phyloP scores from a whole-genome alignment of 1,140 invertebrate genomes.

The Brachionus rubens region DNA sequence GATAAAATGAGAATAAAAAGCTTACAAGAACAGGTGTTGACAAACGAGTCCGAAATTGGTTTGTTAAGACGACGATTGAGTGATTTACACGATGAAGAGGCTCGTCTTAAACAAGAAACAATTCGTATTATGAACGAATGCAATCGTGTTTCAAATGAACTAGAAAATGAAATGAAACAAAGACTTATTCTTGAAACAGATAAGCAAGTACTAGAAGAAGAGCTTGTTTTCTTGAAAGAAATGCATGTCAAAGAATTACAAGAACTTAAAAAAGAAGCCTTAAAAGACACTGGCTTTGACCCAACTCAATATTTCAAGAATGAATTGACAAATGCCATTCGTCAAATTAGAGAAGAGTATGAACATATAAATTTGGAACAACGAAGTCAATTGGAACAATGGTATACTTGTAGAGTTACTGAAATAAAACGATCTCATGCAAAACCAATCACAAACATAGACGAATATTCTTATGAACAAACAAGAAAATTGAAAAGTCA shows the following conservation, averaged over 20 bases:
- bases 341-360: conserved; percentile 35
- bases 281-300: neutral
- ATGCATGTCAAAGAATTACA: conserved; percentile 13
- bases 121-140: neutral
- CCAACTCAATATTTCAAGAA: neutral
- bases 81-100: conserved; percentile 17
- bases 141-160: neutral
- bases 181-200: conserved; percentile 1
- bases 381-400: conserved; percentile 2
- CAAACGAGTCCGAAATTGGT: neutral
- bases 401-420: neutral
- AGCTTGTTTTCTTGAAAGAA: conserved; percentile 19
- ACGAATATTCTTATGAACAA: neutral
- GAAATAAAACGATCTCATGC: neutral
- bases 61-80: neutral
- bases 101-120: neutral
- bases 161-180: conserved; percentile 18
- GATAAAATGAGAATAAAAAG: neutral
- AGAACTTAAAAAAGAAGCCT: neutral
- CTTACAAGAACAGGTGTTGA: neutral
- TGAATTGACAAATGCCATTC: neutral
- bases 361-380: neutral
- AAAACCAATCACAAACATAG: neutral
- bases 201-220: conserved; percentile 41
- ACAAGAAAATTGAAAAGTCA: neutral